These are phyloP conservation scores for Sycophila sp. DNA, from an alignment of 1,140 invertebrate genomes.

Conservation along the genomic window DNA sequence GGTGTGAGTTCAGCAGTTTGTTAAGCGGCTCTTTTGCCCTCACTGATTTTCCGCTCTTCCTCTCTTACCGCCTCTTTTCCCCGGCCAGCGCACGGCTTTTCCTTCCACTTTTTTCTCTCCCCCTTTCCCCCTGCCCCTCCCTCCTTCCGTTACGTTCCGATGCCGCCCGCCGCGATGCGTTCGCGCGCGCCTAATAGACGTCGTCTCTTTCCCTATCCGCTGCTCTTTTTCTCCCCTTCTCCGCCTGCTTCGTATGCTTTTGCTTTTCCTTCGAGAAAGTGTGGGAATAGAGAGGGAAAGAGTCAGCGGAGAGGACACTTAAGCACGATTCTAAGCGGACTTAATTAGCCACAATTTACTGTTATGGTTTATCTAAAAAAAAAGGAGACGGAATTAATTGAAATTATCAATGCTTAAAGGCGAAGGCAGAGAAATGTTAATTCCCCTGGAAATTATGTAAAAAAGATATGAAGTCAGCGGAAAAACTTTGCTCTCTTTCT, in stretches of 20 bases:
- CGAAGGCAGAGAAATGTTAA: no score
- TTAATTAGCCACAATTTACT: neutral
- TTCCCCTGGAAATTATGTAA: no score
- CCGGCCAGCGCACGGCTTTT: neutral
- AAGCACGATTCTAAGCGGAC: neutral
- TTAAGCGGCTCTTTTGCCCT: conserved; percentile 43
- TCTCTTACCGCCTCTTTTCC: conserved; percentile 39
- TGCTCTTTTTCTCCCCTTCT: no score
- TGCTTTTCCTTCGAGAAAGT: no score
- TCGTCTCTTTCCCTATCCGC: neutral
- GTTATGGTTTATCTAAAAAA: no score
- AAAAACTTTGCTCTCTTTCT: no score
- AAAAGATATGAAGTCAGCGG: no score
- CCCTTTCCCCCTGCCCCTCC: conserved; percentile 27
- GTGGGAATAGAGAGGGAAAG: no score
- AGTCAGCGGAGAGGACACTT: no score
- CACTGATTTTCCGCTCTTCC: conserved; percentile 40
- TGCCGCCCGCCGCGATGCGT: neutral
- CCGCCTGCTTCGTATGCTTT: neutral
- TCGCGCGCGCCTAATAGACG: neutral
- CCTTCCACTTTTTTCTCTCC: conserved; percentile 29
- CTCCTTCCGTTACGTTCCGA: conserved; percentile 22
- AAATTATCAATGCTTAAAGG: no score
- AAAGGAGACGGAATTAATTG: no score
- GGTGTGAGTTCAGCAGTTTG: conserved; percentile 64